Percentiles rank a stretch among this genome's conserved stretches.
Conservation (phyloP, 2,113 vertebrate genomes). For the Oryzias curvinotus region DNA sequence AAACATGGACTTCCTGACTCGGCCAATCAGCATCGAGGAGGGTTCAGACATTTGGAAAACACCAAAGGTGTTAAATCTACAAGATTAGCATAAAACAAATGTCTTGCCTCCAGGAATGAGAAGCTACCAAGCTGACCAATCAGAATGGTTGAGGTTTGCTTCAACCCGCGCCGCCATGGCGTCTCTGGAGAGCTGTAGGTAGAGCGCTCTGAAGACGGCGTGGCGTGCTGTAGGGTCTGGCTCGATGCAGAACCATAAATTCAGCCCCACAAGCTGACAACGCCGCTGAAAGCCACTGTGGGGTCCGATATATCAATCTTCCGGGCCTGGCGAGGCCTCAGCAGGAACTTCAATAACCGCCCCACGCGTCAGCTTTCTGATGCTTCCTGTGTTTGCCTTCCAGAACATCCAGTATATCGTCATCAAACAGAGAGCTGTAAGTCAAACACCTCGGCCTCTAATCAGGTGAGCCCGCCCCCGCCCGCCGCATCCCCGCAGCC, state of each 20-base stretch:
- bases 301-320: slow-evolving; percentile 29
- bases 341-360: slow-evolving; percentile 41
- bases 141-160: too few species aligned
- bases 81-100: too few species aligned
- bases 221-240: slow-evolving; percentile 30
- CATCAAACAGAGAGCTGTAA: slow-evolving; percentile 42
- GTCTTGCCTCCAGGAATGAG: too few species aligned
- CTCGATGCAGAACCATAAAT: background rate
- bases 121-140: too few species aligned
- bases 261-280: slow-evolving; percentile 20
- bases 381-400: slow-evolving; percentile 10
- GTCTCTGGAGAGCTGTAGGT: too few species aligned
- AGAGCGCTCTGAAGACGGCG: too few species aligned
- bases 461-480: slow-evolving; percentile 62
- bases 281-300: slow-evolving; percentile 17
- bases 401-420: slow-evolving; percentile 28
- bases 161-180: too few species aligned
- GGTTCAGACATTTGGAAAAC: too few species aligned
- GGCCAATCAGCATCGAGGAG: too few species aligned
- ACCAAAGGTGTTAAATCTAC: too few species aligned
- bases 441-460: slow-evolving; percentile 64
- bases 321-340: slow-evolving; percentile 25
- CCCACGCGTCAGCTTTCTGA: slow-evolving; percentile 1
- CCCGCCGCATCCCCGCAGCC: slow-evolving; percentile 58
- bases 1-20: too few species aligned